Conservation (phyloP, 2,888 invertebrate genomes). For the Pantelozetes paolii region DNA sequence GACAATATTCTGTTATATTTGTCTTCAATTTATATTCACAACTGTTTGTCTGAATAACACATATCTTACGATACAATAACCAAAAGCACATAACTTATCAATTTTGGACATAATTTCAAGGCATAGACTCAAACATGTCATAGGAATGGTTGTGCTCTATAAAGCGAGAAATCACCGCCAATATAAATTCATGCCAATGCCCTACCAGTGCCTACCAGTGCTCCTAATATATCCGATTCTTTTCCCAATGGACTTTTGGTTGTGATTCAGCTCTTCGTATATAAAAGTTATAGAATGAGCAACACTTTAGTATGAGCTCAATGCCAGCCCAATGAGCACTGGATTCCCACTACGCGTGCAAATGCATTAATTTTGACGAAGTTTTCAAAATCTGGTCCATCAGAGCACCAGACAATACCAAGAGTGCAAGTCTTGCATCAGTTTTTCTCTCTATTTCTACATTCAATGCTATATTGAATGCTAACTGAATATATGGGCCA, state of each 20-base stretch:
- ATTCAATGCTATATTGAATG: neutral
- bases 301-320: constrained; percentile 7
- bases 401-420: neutral
- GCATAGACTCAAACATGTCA: constrained; percentile 26
- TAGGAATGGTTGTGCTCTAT: constrained; percentile 27
- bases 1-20: constrained; percentile 22
- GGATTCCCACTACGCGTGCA: constrained; percentile 22
- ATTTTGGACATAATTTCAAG: neutral
- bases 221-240: constrained; percentile 14
- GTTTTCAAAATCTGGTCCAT: constrained; percentile 11
- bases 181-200: constrained; percentile 28
- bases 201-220: constrained; percentile 19
- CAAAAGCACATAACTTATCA: constrained; percentile 18
- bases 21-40: constrained; percentile 14
- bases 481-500: neutral
- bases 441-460: neutral
- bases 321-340: neutral
- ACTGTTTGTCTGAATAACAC: constrained; percentile 13
- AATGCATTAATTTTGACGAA: constrained; percentile 32
- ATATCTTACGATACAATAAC: neutral
- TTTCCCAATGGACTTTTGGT: constrained; percentile 17
- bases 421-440: neutral
- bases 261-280: constrained; percentile 26
- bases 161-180: constrained; percentile 19
- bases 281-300: constrained; percentile 11